Conservation (phyloP, 2,797 vertebrate species). For the Eospalax fontanierii region DNA sequence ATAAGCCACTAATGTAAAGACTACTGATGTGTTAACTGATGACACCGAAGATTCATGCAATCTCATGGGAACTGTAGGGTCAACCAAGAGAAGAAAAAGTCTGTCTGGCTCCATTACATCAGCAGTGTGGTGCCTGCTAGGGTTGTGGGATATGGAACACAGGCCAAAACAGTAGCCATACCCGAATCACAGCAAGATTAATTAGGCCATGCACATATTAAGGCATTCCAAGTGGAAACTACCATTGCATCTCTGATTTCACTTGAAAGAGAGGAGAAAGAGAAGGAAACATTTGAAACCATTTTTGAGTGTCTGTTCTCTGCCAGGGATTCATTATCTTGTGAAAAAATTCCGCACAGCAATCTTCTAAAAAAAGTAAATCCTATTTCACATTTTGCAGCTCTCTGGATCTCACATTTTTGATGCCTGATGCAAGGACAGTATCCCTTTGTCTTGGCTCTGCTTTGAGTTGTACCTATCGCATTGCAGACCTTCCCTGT, state of each 20-base stretch:
- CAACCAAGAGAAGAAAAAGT: background rate
- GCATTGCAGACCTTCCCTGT: background rate
- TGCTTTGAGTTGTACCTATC: background rate
- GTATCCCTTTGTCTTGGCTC: background rate
- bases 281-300: background rate
- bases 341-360: background rate
- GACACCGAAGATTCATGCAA: background rate
- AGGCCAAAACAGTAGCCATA: background rate
- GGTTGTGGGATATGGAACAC: background rate
- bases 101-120: background rate
- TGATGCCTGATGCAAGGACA: background rate
- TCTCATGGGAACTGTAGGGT: background rate
- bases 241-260: background rate
- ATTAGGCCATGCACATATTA: background rate
- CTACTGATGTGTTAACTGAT: background rate
- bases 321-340: background rate
- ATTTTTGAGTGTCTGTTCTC: background rate
- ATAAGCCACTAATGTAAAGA: conserved; percentile 11
- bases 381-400: background rate
- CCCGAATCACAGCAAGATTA: background rate
- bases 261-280: background rate
- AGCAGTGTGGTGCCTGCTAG: background rate
- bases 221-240: background rate
- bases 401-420: background rate
- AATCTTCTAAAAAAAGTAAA: background rate